Evolutionary conservation across 2,113 vertebrate genomes (phyloP).

Genomic region (Zosterops japonicus): DNA sequence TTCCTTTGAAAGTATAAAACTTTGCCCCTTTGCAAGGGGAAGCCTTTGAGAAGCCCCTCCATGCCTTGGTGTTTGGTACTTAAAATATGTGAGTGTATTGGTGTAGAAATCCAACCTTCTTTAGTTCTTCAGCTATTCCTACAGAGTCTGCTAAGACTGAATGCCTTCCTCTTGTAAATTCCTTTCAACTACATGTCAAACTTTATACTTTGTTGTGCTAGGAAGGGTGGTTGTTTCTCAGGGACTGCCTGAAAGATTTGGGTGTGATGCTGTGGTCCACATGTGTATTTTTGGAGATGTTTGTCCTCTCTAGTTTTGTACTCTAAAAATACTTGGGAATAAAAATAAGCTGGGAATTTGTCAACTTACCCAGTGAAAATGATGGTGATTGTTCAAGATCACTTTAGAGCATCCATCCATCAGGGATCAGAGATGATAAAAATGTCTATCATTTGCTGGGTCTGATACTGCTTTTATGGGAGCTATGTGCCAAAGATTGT

Average conservation of each 20-base stretch:
- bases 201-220: not conserved
- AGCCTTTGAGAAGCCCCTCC: not conserved
- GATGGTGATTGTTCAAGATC: not conserved
- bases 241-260: not conserved
- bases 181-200: fast-evolving
- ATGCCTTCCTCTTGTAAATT: not conserved
- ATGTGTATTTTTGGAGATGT: not conserved
- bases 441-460: not conserved
- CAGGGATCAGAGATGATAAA: not conserved
- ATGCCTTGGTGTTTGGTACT: not conserved
- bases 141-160: not conserved
- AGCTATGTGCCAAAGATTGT: not conserved
- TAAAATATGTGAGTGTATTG: not conserved
- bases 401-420: not conserved
- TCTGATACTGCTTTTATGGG: not conserved
- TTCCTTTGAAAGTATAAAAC: not conserved
- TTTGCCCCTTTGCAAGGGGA: not conserved
- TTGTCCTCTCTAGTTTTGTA: not conserved
- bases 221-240: not conserved
- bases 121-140: not conserved
- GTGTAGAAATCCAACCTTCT: not conserved
- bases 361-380: not conserved
- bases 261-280: not conserved
- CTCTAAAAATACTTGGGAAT: not conserved
- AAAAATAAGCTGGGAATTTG: not conserved